Evolutionary conservation across 2,113 vertebrate species (phyloP), one percentile per base, ranked within the genome.

Genomic region (Limnothrissa miodon): DNA sequence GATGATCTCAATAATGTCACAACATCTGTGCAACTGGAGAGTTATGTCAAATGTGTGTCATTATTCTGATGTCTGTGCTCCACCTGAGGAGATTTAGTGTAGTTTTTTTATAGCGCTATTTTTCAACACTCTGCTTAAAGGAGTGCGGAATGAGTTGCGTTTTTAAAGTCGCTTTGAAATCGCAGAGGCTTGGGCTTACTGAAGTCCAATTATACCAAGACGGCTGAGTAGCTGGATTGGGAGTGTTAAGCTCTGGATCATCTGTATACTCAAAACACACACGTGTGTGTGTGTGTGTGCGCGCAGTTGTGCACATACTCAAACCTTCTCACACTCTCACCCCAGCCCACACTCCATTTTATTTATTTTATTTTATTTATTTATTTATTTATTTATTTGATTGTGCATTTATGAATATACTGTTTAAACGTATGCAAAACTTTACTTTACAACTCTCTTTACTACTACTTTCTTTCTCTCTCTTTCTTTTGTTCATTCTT

Each of bases 161-260:
- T 11, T 74, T 17, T 33, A 11, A 62, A 62, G 59, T 11, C 25
- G 23, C 6, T 36, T 74, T 74, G 4, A 36, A 36, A 7, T 36
- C 66, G 0, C 5, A 74, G 66, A 29, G 9, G 59, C 59, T 62
- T 62, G 29, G 25, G 59, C 59, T 74, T 33, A 36, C 66, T 39
- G 66, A 17, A 74, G 29, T 15, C 29, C 29, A 74, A 74, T 74
- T 74, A 74, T 74, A 74, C 66, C 25, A 74, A 33, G 66, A 17
- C 11, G 33, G 66, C 66, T 74, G 66, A 74, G 29, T 74, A 33
- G 66, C 66, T 33, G 13, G 25, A 74, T 74, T 33, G 66, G 9
- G 13, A 74, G 29, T 74, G 66, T 74, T 33, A 74, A 74, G 66
- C 33, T 74, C 25, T 74, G 66, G 33, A 74, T 74, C 66, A 62